A percentile compares a stretch with the other conserved stretches of the same genome.
Evolutionary conservation across 2,888 invertebrate species (phyloP).

Genomic region (Drosophila greeni): DNA sequence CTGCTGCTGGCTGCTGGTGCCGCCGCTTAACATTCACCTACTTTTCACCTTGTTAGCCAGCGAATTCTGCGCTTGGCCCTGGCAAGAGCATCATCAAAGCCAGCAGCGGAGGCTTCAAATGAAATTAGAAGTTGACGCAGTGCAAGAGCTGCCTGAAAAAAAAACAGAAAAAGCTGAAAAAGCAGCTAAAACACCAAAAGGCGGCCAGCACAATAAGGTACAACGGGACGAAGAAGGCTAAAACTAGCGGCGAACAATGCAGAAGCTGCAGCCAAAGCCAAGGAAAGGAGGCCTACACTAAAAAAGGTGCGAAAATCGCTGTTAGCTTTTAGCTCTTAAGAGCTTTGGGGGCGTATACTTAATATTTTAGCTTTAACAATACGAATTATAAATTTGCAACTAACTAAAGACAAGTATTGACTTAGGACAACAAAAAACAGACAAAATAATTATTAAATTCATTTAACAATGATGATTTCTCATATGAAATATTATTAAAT

Average conservation of each 20-base stretch:
- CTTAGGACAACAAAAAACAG: background rate
- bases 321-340: background rate
- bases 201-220: constrained; percentile 38
- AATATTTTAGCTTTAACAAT: background rate
- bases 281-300: constrained; percentile 20
- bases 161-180: constrained; percentile 5
- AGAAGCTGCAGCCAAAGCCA: constrained; percentile 40
- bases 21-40: constrained; percentile 50
- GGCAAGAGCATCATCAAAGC: constrained; percentile 65
- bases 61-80: constrained; percentile 63
- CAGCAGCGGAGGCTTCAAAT: constrained; percentile 60
- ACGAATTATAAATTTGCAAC: too few species aligned
- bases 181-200: constrained; percentile 32
- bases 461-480: too few species aligned
- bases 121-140: constrained; percentile 73
- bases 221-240: constrained; percentile 20
- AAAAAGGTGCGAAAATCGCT: background rate
- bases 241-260: constrained; percentile 54
- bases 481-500: too few species aligned
- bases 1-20: constrained; percentile 20
- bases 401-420: too few species aligned
- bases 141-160: constrained; percentile 37
- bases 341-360: background rate
- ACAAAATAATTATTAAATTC: too few species aligned
- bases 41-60: constrained; percentile 51